phyloP scores from a whole-genome alignment of 2,797 vertebrate genomes.

The Sciurus vulgaris region DNA sequence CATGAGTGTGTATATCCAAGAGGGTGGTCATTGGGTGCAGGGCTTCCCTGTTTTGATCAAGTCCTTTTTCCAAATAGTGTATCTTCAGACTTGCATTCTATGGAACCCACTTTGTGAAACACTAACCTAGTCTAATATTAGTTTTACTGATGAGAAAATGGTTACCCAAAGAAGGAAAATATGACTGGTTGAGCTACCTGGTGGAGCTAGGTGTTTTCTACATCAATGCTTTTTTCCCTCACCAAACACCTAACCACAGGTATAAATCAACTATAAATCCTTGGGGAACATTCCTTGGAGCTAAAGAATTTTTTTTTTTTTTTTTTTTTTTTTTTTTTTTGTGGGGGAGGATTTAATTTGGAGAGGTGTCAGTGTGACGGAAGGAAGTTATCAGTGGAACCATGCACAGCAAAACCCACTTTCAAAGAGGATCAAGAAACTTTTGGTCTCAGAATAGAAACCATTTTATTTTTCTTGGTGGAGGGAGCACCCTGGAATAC shows the following conservation, averaged over 20 bases:
- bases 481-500: not conserved
- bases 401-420: conserved; percentile 1
- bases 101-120: not conserved
- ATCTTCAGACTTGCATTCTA: not conserved
- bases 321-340: not conserved
- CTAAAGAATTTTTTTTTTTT: not conserved
- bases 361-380: not conserved
- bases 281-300: not conserved
- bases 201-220: not conserved
- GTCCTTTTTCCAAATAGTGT: not conserved
- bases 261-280: not conserved
- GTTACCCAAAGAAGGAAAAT: conserved; percentile 15
- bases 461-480: not conserved
- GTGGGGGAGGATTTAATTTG: not conserved
- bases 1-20: not conserved
- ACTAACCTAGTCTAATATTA: not conserved
- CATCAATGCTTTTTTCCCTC: not conserved
- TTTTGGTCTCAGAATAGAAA: conserved; percentile 7
- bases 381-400: not conserved
- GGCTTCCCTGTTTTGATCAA: not conserved
- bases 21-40: not conserved
- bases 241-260: not conserved
- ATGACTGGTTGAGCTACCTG: not conserved
- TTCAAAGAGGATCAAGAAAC: not conserved
- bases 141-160: conserved; percentile 2